Evolutionary conservation across 92 coral and sea anemone species (phyloP), one percentile per base, ranked within the genome.

Genomic region (Phymanthus crucifer): DNA sequence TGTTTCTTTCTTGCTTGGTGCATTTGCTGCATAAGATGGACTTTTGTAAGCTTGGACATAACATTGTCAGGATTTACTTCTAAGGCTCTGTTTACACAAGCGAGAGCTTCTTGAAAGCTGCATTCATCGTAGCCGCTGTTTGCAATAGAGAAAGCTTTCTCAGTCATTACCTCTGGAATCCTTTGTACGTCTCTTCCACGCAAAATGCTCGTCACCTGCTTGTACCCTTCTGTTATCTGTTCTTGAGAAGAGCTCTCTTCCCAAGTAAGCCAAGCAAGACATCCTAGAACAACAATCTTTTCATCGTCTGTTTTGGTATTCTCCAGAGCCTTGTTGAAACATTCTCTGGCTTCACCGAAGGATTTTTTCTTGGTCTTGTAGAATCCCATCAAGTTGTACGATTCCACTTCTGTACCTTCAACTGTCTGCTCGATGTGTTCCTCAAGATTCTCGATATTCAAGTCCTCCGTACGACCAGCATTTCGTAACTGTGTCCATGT

Each of bases 61-160:
- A 40, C 57, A 23, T 31, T 40, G 56, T 72, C 32, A 0, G 77
- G 61, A 8, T 26, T 72, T 37, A 6, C 17, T 13, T n/a, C 21
- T 14, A 72, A 48, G 17, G 77, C 77, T 24, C 17, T 45, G 54
- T 26, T 24, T 40, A 72, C 40, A 31, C 77, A 72, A 4, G 19
- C 48, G 29, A 33, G 64, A 0, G 77, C 77, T 32, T 72, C 77
- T 72, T 36, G 0, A 1, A 37, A 72, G 0, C 57, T 33, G 7
- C 17, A 23, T 2, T 5, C 77, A 37, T 26, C 21, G 61, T 19
- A 72, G 18, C 77, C 77, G n/a, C 77, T 24, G 16, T 40, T 72
- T 1, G 77, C 33, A 24, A 72, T 72, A 10, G 77, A 40, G 43
- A 72, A 72, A 19, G 77, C 77, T 40, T 72, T 72, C 57, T 72